These are phyloP conservation scores for Metalampra italica DNA, from an alignment of 2,888 invertebrate species.

Conservation along the genomic window DNA sequence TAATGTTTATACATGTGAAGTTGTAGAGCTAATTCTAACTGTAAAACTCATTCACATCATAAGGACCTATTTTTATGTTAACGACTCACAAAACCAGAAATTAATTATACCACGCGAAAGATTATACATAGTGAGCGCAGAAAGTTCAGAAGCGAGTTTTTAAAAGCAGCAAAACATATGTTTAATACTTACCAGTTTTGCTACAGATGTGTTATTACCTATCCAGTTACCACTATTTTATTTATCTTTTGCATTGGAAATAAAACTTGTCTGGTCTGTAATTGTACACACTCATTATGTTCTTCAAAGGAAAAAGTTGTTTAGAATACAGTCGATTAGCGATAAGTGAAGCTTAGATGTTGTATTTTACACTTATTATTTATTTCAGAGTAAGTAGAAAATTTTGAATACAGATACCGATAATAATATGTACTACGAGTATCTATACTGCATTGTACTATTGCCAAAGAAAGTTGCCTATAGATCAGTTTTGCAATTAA, in stretches of 20 bases:
- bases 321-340: neutral
- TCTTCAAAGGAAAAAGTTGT: neutral
- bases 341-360: too few species aligned
- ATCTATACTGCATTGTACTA: too few species aligned
- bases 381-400: too few species aligned
- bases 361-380: too few species aligned
- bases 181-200: neutral
- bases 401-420: too few species aligned
- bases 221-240: conserved; percentile 1
- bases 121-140: conserved; percentile 8
- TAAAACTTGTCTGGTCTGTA: neutral
- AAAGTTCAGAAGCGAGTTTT: neutral
- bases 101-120: neutral
- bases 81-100: neutral
- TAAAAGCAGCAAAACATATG: neutral
- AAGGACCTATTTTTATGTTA: too few species aligned
- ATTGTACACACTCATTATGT: neutral
- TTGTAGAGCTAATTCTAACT: too few species aligned
- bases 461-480: too few species aligned
- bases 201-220: neutral
- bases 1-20: too few species aligned
- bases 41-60: too few species aligned
- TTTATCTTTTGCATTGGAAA: conserved; percentile 1
- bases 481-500: too few species aligned
- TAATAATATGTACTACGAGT: too few species aligned